Evolutionary conservation across 1,140 invertebrate species (phyloP).

Genomic region (Ceratoteleas bidentatus): DNA sequence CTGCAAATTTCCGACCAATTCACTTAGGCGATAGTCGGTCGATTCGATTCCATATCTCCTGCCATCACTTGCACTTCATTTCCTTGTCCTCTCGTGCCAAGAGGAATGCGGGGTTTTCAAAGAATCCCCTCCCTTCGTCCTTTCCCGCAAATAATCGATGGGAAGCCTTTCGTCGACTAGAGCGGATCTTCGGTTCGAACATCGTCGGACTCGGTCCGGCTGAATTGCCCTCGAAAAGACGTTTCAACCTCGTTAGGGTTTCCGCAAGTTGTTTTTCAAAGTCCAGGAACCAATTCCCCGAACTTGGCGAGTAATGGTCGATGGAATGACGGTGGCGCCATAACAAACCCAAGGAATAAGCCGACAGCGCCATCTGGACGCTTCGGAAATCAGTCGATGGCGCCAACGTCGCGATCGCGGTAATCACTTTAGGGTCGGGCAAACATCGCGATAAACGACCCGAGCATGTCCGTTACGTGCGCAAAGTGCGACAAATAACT

Average conservation of each 20-base stretch:
- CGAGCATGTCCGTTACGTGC: slow-evolving; percentile 43
- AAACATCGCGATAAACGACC: slow-evolving; percentile 52
- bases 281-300: neutral
- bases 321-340: too few relatives aligned
- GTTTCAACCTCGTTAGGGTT: neutral
- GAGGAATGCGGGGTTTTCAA: too few relatives aligned
- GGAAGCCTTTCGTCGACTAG: too few relatives aligned
- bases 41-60: slow-evolving; percentile 26
- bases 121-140: too few relatives aligned
- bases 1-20: slow-evolving; percentile 37
- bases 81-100: too few relatives aligned
- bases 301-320: too few relatives aligned
- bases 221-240: neutral
- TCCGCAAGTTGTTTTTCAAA: neutral
- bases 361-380: neutral
- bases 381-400: neutral
- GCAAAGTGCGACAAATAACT: slow-evolving; percentile 62
- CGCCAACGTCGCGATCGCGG: slow-evolving; percentile 29
- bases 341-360: too few relatives aligned
- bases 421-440: slow-evolving; percentile 40
- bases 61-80: slow-evolving; percentile 31
- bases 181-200: too few relatives aligned
- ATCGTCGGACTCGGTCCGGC: neutral
- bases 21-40: slow-evolving; percentile 50
- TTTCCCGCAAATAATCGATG: too few relatives aligned